A percentile compares a stretch with the other conserved stretches of the same genome.
Evolutionary conservation across 2,113 vertebrate genomes (phyloP).

Genomic region (Saguinus imperator): DNA sequence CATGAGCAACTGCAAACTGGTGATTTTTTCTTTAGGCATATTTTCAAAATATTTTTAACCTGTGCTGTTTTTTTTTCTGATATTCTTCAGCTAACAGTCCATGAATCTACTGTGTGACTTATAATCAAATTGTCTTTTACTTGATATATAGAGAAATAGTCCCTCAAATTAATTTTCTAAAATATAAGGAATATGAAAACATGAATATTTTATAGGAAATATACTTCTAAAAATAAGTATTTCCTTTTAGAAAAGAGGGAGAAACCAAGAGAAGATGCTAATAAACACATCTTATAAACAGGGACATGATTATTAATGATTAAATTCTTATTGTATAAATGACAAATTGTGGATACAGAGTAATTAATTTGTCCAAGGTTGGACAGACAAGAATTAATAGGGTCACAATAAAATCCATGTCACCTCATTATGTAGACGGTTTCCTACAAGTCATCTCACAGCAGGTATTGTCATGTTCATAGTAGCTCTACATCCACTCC

Average conservation of each 20-base stretch:
- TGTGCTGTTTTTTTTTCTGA: background rate
- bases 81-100: background rate
- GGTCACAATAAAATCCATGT: background rate
- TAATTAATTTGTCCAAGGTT: background rate
- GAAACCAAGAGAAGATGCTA: background rate
- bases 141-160: background rate
- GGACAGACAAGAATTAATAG: background rate
- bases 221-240: background rate
- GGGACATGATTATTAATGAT: background rate
- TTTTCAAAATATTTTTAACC: conserved; percentile 24
- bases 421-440: background rate
- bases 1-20: background rate
- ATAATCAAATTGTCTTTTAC: background rate
- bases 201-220: background rate
- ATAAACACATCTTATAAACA: background rate
- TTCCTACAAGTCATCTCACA: background rate
- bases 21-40: conserved; percentile 36
- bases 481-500: background rate
- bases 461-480: background rate
- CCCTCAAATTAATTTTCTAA: background rate
- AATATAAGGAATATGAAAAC: background rate
- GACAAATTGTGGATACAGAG: background rate
- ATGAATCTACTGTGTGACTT: background rate
- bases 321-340: background rate
- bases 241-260: background rate